Percentiles rank a stretch among this genome's conserved stretches.
Evolutionary conservation across 2,797 vertebrate genomes (phyloP).

Genomic region (Potorous gilbertii): DNA sequence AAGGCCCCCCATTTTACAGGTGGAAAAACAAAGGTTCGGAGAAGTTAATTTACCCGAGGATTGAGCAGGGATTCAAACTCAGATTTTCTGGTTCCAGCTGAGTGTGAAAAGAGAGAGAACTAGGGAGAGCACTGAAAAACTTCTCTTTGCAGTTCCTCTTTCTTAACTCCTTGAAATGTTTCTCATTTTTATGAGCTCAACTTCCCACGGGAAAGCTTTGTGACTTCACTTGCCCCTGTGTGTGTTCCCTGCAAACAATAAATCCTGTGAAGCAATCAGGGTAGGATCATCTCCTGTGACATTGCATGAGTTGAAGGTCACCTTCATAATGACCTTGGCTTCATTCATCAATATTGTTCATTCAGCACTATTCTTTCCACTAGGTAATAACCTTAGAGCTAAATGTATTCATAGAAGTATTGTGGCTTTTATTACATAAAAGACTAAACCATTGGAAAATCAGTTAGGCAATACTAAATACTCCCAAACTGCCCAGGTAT

Average conservation of each 20-base stretch:
- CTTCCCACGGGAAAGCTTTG: conserved; percentile 75
- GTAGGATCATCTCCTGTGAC: conserved; percentile 70
- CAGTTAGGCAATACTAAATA: conserved; percentile 73
- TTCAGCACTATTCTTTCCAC: conserved; percentile 36
- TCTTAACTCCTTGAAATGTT: conserved; percentile 77
- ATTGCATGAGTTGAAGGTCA: conserved; percentile 77
- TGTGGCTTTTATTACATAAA: conserved; percentile 77
- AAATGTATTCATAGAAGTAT: conserved; percentile 78
- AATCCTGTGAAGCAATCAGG: conserved; percentile 75
- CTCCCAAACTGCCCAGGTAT: conserved; percentile 9
- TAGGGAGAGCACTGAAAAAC: conserved; percentile 21
- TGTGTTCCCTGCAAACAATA: conserved; percentile 71
- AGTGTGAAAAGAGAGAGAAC: conserved; percentile 58
- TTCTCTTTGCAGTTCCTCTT: conserved; percentile 61
- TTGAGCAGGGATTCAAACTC: not conserved
- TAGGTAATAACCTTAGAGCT: conserved; percentile 71
- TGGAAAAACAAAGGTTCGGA: not conserved
- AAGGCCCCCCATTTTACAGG: not conserved
- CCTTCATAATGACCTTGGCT: conserved; percentile 67
- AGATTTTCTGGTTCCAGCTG: conserved; percentile 27
- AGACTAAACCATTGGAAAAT: conserved; percentile 75
- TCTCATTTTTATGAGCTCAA: conserved; percentile 79
- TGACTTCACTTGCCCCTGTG: conserved; percentile 65
- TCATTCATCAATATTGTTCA: conserved; percentile 58
- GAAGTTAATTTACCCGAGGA: not conserved